A percentile compares a stretch with the other conserved stretches of the same genome.
phyloP scores from a whole-genome alignment of 2,113 vertebrate species.

The Colistium nudipinnis region DNA sequence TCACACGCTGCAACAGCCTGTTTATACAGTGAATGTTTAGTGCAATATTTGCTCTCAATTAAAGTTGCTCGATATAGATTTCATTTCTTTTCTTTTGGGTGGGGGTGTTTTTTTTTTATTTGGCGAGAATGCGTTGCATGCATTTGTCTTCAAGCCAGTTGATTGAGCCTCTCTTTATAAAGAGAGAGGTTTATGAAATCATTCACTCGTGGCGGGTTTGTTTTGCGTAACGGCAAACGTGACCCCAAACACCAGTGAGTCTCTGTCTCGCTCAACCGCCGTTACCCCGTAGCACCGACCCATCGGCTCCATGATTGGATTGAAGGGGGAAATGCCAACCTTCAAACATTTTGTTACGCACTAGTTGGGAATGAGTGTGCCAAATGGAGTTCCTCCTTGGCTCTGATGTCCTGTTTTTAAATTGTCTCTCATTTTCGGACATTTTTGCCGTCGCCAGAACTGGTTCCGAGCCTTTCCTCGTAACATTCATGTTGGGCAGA shows the following conservation, averaged over 20 bases:
- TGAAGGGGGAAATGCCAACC: conserved; percentile 39
- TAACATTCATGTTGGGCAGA: too few relatives aligned
- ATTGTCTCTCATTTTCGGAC: neutral
- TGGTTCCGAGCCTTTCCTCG: too few relatives aligned
- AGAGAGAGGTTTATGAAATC: conserved; percentile 13
- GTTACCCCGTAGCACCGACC: neutral
- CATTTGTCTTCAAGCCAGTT: neutral
- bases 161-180: conserved; percentile 15
- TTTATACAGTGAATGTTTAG: neutral
- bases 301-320: conserved; percentile 15
- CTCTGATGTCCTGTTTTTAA: neutral
- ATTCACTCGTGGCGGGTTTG: conserved; percentile 13
- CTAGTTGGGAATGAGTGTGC: neutral
- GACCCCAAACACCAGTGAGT: conserved; percentile 5
- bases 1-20: conserved; percentile 16
- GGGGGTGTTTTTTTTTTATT: too few relatives aligned
- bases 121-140: neutral
- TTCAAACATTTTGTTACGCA: conserved; percentile 21
- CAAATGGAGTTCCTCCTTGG: neutral
- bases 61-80: neutral
- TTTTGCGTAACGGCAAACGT: conserved; percentile 6
- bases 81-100: neutral
- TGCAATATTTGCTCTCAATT: conserved; percentile 4
- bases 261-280: neutral
- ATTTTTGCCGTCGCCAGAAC: too few relatives aligned